Evolutionary conservation across 2,888 invertebrate species (phyloP), one percentile per base, ranked within the genome.

Genomic region (Tiliacea aurago): DNA sequence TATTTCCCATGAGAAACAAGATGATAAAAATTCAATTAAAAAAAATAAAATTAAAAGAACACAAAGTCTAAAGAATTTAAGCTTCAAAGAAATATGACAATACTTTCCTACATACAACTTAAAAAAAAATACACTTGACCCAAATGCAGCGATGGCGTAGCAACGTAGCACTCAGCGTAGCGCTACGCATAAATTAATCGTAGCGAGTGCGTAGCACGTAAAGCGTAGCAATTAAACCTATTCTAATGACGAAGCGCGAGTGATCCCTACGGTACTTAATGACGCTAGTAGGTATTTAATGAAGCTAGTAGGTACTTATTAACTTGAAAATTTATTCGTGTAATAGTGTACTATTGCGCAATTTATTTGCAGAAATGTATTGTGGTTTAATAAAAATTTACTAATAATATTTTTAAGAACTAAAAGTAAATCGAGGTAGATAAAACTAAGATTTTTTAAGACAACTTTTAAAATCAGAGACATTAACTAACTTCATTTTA

Each of bases 201-300:
- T 79, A 81, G 80, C 64, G 15, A 33, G 49, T 64, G 58, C 67
- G 80, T 80, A 83, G 80, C 68, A 11, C 68, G 45, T 58, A 51
- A 56, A 61, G n/a, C 82, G 47, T 65, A 82, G 70, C 61, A 82
- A 78, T 78, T 51, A 65, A 72, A 69, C 15, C 15, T 51, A 43
- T 61, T 77, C 13, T 82, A 68, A 78, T 81, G 43, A 61, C 28
- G 45, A 37, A 62, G 55, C 2, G 49, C 28, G 55, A 65, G 28
- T 74, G 75, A 51, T 47, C 10, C 28, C 18, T 62, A 9, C 13
- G 15, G 49, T 23, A 51, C 28, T 80, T 65, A 74, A 51, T 80
- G 49, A 11, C 45, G 23, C 20, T 58, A 51, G 49, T 47, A 33
- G 18, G 37, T 0, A 71, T 23, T 37, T 64, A 62, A 78, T 79